Percentiles rank a stretch among this genome's conserved stretches.
These are phyloP conservation scores for Umimayanthus chanpuru DNA, from an alignment of 92 coral and sea anemone genomes.

Conservation along the genomic window DNA sequence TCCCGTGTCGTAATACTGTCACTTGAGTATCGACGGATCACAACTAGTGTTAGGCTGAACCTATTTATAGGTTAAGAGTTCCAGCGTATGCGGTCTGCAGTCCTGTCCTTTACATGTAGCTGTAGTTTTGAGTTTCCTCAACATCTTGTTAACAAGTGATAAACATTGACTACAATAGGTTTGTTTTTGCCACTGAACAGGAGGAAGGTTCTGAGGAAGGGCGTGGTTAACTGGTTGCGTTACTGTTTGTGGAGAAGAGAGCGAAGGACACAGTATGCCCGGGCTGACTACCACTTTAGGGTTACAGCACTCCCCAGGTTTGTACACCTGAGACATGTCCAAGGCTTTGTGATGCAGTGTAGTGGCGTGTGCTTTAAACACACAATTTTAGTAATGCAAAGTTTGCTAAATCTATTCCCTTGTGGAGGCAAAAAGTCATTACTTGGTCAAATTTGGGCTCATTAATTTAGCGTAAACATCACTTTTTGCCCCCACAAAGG, in stretches of 20 bases:
- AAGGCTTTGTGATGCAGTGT: not conserved
- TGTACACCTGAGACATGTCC: not conserved
- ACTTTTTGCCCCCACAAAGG: no score
- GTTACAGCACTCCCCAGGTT: slow-evolving; percentile 79
- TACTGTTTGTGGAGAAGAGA: slow-evolving; percentile 80
- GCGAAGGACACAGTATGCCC: slow-evolving; percentile 68
- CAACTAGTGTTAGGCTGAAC: no score
- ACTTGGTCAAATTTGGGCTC: no score
- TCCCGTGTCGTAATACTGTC: no score
- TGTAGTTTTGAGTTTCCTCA: not conserved
- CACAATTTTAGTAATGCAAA: not conserved
- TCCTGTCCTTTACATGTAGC: no score
- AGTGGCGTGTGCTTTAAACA: not conserved
- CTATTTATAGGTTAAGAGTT: no score
- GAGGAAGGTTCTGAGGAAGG: slow-evolving; percentile 53
- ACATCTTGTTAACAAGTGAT: not conserved
- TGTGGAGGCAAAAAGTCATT: no score
- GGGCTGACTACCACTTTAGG: slow-evolving; percentile 76
- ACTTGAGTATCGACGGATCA: no score
- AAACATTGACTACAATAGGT: no score
- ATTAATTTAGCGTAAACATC: no score
- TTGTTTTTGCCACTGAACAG: slow-evolving; percentile 33
- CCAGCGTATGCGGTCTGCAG: no score
- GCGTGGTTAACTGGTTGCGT: slow-evolving; percentile 57
- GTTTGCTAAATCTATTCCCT: not conserved